Base-by-base conservation (phyloP, 2,113 vertebrate species). In the Brachyhypopomus occidentalis region DNA sequence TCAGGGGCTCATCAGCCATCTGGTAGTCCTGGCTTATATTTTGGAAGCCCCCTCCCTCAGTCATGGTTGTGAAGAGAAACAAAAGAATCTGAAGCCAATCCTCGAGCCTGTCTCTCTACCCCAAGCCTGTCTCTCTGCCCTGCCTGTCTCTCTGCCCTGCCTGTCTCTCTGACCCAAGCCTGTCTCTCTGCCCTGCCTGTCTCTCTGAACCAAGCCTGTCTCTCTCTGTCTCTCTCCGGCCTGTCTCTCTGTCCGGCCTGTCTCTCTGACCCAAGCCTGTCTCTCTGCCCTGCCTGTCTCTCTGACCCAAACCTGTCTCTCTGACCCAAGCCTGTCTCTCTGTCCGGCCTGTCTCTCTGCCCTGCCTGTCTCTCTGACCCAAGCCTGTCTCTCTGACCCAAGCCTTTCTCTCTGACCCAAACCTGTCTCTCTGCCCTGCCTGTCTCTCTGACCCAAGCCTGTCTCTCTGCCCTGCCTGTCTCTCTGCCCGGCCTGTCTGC, bases 401-500 rank as follows among this genome's bases (percentile, higher is more conserved):
- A 19, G 22, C 8, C 12, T 19, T 2, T 58, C n/a, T n/a, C 30
- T 3, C 30, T 30, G 30, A n/a, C n/a, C n/a, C n/a, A n/a, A n/a
- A n/a, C 30, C 30, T 30, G 30, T 14, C 45, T 25, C 11, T 34
- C 67, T 66, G 38, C 30, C 23, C 76, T n/a, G 23, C 9, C 14
- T 9, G n/a, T 59, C 30, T 30, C 30, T 30, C 30, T 30, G 19
- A 16, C 48, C 1, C 30, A 30, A 30, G 30, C 30, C 30, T 30
- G 30, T 30, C 30, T 30, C 30, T 30, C 30, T 30, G 30, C 30
- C 30, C 30, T 30, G 30, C 30, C 30, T 30, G 30, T 14, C 45
- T 25, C 11, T 34, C 67, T 66, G 38, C 30, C 23, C 76, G 11
- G 41, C 52, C 63, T 45, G 45, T 66, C 73, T 77, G 66, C 71